Conservation (phyloP, 2,888 invertebrate species). For the Cryptosula pallasiana region DNA sequence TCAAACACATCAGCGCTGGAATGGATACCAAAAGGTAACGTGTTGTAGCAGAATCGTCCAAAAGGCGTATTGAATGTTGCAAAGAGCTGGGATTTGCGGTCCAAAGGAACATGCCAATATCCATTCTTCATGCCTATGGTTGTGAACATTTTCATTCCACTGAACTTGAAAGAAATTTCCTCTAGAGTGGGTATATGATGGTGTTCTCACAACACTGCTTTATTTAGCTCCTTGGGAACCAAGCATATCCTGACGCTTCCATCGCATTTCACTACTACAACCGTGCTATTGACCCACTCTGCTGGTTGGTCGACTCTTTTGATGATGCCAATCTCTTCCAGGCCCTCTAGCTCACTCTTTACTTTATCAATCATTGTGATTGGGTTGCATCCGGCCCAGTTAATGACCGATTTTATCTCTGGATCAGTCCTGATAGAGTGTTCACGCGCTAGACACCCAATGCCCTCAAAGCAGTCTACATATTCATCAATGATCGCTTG, state of each 20-base stretch:
- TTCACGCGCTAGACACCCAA: not conserved
- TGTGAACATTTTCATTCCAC: not conserved
- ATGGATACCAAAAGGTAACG: not conserved
- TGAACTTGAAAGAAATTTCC: not conserved
- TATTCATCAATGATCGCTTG: not conserved
- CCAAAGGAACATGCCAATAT: not conserved
- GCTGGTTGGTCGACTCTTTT: constrained; percentile 4
- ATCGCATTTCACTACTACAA: not conserved
- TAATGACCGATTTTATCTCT: not conserved
- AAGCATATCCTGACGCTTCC: constrained; percentile 29
- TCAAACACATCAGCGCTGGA: not conserved
- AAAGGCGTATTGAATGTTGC: not conserved
- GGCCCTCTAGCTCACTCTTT: not conserved
- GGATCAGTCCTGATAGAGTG: not conserved
- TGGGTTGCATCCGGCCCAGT: constrained; percentile 5
- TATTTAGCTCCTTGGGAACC: constrained; percentile 28
- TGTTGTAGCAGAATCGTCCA: not conserved
- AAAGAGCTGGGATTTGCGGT: not conserved
- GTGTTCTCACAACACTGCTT: constrained; percentile 25
- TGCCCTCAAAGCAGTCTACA: not conserved
- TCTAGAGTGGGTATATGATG: not conserved
- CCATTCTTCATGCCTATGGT: not conserved
- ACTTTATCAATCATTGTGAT: not conserved
- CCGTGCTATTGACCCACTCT: constrained; percentile 21
- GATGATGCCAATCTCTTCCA: not conserved